Conservation (phyloP, 35 echinoderm and acorn worm species). For the Chiridota heheva region DNA sequence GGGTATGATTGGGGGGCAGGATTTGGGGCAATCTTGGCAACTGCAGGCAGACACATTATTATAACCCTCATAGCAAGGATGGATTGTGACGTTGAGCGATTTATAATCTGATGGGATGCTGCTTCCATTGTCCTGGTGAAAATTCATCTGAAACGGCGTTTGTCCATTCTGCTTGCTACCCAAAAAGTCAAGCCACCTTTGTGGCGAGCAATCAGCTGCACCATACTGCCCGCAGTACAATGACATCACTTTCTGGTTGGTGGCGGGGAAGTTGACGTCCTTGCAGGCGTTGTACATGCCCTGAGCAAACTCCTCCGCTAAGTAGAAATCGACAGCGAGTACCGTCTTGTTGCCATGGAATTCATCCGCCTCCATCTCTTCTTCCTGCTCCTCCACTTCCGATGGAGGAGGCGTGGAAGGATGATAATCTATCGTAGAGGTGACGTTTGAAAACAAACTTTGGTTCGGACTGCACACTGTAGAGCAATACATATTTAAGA, state of each 20-base stretch:
- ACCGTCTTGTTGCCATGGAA: constrained; percentile 40
- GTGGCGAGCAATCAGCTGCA: constrained; percentile 69
- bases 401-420: not conserved
- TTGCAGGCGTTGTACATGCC: constrained; percentile 88
- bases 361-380: not conserved
- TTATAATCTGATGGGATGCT: constrained; percentile 16
- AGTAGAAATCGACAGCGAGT: constrained; percentile 39
- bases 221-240: constrained; percentile 79
- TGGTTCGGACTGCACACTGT: constrained; percentile 77
- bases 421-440: constrained; percentile 5
- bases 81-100: constrained; percentile 53
- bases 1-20: constrained; percentile 72
- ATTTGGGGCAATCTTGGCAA: constrained; percentile 86
- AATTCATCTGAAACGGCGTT: constrained; percentile 83
- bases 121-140: constrained; percentile 15
- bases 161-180: constrained; percentile 76
- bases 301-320: constrained; percentile 62
- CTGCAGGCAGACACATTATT: constrained; percentile 76
- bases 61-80: constrained; percentile 57
- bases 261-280: constrained; percentile 85
- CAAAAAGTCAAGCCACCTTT: constrained; percentile 78
- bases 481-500: constrained; percentile 65
- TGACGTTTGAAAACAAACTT: constrained; percentile 71
- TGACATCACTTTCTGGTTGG: constrained; percentile 65
- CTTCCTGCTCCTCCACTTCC: not conserved